Conservation (phyloP, 2,113 vertebrate species). For the Alouatta palliata region DNA sequence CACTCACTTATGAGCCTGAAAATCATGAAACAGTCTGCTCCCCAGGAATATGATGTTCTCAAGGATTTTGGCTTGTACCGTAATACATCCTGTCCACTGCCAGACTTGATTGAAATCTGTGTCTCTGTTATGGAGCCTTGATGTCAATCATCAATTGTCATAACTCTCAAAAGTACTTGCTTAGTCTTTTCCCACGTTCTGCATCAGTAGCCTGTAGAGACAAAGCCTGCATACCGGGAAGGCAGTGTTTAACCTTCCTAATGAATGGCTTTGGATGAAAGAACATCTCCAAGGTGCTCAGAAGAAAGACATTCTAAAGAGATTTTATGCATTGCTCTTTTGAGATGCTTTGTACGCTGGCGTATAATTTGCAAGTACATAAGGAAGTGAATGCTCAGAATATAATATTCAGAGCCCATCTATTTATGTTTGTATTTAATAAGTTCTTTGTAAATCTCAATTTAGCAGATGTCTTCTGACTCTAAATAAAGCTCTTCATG, state of each 20-base stretch:
- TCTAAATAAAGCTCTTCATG: constrained; percentile 31
- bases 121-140: accelerated
- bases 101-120: neutral
- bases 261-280: constrained; percentile 47
- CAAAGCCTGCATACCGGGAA: accelerated
- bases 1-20: neutral
- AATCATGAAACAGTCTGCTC: neutral
- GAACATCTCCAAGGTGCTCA: neutral
- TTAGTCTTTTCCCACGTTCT: neutral
- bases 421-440: constrained; percentile 55
- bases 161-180: neutral
- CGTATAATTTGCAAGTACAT: neutral
- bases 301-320: constrained; percentile 34
- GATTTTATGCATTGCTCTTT: accelerated
- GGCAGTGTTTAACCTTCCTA: neutral
- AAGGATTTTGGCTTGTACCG: accelerated
- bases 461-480: constrained; percentile 54
- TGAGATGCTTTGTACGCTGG: neutral
- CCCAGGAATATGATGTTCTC: neutral
- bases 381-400: constrained; percentile 2
- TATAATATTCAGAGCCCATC: constrained; percentile 14
- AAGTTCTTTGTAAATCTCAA: constrained; percentile 47
- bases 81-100: neutral
- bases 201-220: neutral
- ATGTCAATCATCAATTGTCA: neutral